Evolutionary conservation across 2,797 vertebrate genomes (phyloP), one percentile per base, ranked within the genome.

Genomic region (Trichosurus vulpecula): DNA sequence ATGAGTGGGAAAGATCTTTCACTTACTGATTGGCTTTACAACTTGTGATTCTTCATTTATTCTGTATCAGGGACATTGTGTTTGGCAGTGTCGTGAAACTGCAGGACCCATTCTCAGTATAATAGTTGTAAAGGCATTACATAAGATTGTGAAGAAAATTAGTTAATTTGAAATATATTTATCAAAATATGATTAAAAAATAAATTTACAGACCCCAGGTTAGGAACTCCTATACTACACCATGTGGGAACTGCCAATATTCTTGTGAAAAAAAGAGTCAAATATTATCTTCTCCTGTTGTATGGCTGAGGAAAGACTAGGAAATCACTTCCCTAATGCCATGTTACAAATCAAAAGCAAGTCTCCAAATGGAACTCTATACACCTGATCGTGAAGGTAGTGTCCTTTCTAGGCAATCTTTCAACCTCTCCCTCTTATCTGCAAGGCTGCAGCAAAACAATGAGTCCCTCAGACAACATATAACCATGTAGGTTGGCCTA

Each of bases 281-380:
- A 35, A 61, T 22, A 6, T 41, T 22, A 41, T 74, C 13, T 41
- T 74, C 66, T 74, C 66, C n/a, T n/a, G 19, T 41, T 19, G 11
- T 5, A 1, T 74, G 61, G 12, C 14, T 74, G 47, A 81, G 52
- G 53, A 95, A 96, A 53, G 22, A 91, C 54, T 3, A 9, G 30
- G 56, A 93, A n/a, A 93, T 58, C 54, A 52, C 89, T 94, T 95
- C 54, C 93, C 95, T 92, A 90, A 94, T 52, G 57, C 22, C 47
- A 94, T 52, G 54, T 35, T 92, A 92, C 19, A 92, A n/a, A 91
- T 93, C 61, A 95, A 97, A 94, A 35, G 9, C 54, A 90, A 92
- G 58, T 12, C 47, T 92, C 29, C 25, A 96, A 0, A 53, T n/a
- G 92, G 53, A 96, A 57, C 8, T 8, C 31, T 55, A 27, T 35